Evolutionary conservation across 2,888 invertebrate species (phyloP).

Genomic region (Adela reaumurella): DNA sequence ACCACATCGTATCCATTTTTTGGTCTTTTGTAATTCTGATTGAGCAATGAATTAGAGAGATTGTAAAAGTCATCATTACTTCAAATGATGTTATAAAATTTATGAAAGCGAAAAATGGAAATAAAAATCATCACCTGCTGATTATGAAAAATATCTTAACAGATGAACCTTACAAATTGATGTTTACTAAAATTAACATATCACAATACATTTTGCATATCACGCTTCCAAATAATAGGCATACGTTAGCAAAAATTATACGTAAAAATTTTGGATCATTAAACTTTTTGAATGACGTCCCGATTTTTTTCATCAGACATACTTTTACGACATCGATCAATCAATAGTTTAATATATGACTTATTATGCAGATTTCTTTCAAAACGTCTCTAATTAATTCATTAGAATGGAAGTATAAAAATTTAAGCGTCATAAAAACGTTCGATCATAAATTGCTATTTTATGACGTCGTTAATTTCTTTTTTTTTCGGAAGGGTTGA

Average conservation of each 20-base stretch:
- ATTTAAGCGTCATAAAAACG: conserved; percentile 11
- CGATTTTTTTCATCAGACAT: conserved; percentile 12
- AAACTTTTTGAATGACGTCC: conserved; percentile 19
- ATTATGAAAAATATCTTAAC: conserved; percentile 50
- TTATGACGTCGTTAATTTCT: conserved; percentile 29
- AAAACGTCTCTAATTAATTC: conserved; percentile 31
- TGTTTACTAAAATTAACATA: conserved; percentile 50
- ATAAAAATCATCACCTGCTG: conserved; percentile 18
- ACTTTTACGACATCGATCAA: conserved; percentile 45
- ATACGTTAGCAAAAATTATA: conserved; percentile 25
- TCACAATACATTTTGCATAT: conserved; percentile 8
- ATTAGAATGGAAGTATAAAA: conserved; percentile 23
- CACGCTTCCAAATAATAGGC: conserved; percentile 5
- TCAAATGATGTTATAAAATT: conserved; percentile 23
- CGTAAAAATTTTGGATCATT: conserved; percentile 28
- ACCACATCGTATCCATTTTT: too few species aligned
- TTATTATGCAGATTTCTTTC: conserved; percentile 33
- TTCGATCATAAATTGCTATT: conserved; percentile 34
- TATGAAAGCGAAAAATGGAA: conserved; percentile 14
- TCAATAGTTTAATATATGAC: conserved; percentile 24
- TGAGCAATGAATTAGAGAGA: conserved; percentile 31
- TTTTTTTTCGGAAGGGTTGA: conserved; percentile 17
- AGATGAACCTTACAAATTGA: conserved; percentile 55
- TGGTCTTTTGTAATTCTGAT: too few species aligned
- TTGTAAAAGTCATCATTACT: conserved; percentile 39